These are phyloP conservation scores for Platyura marginata DNA, from an alignment of 1,140 invertebrate species.

Conservation along the genomic window DNA sequence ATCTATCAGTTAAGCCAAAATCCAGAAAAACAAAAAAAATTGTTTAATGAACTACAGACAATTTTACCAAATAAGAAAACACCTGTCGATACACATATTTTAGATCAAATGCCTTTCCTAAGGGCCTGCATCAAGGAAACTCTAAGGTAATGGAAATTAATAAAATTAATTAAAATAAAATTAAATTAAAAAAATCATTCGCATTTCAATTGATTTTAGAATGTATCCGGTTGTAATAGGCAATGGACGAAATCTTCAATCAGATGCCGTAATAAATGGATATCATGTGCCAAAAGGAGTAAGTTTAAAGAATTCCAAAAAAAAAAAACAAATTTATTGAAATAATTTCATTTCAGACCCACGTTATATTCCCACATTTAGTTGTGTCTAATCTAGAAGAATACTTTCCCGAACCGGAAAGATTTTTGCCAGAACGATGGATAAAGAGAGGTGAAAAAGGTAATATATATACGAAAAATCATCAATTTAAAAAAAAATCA, in stretches of 20 bases:
- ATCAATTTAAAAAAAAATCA: neutral
- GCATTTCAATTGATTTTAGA: conserved; percentile 27
- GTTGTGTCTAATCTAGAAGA: conserved; percentile 56
- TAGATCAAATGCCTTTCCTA: conserved; percentile 57
- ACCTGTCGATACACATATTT: conserved; percentile 36
- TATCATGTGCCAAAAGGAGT: conserved; percentile 79
- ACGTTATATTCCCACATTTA: conserved; percentile 63
- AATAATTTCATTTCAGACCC: conserved; percentile 33
- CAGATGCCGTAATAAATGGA: conserved; percentile 58
- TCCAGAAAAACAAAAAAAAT: conserved; percentile 47
- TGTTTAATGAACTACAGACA: conserved; percentile 48
- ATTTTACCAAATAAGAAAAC: conserved; percentile 33
- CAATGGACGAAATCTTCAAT: conserved; percentile 60
- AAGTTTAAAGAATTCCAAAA: conserved; percentile 18
- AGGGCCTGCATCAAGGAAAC: conserved; percentile 82
- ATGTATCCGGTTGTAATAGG: conserved; percentile 78
- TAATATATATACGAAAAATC: neutral
- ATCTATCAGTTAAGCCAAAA: conserved; percentile 64
- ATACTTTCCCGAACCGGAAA: conserved; percentile 43
- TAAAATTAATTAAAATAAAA: neutral
- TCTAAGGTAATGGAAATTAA: conserved; percentile 39
- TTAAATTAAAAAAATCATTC: neutral
- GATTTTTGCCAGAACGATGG: conserved; percentile 65
- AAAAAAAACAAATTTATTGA: too few relatives aligned
- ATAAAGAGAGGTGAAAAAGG: conserved; percentile 24